Base-by-base conservation (phyloP, 2,113 vertebrate genomes). In the Triplophysa rosa region DNA sequence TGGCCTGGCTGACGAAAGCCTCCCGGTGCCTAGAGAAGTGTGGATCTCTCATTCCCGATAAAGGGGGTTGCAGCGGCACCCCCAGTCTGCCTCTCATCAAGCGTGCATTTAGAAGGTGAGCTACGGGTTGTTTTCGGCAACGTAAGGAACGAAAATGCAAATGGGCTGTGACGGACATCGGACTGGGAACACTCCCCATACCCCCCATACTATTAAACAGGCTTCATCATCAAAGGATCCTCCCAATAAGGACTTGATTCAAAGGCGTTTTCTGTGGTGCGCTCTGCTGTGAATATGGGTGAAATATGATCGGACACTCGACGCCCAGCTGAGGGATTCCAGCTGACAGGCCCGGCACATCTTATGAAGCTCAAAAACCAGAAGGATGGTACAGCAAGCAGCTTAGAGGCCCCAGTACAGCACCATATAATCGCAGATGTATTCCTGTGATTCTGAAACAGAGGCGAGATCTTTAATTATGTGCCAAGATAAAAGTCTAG, bases 71-170 rank as follows among this genome's bases (percentile, higher is more conserved):
- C 29, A 40, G 24, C 29, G 47, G 23, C 10, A 21, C 66, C 78
- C 59, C 62, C 42, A 58, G 68, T 58, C 71, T 80, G 67, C 54
- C 66, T 67, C 69, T 84, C 70, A 79, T 72, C 78, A 80, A 62
- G 71, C 37, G 1, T 5, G 8, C 10, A 37, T 70, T 67, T 58
- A 37, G 24, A 67, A 65, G 77, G 67, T 71, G 78, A 65, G 62
- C 62, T 75, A 24, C 33, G 68, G 72, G 84, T 78, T 78, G 81
- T 59, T 76, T 82, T 68, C 79, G 77, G 67, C 80, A 80, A 68
- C 19, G 16, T 2, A 19, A 52, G 56, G 78, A 72, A 77, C 72
- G 26, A 21, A 84, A 84, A 81, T 72, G 59, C 61, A 74, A 84
- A 87, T 63, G 26, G 75, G n/a, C 21, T 76, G 37, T 47, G 65